Evolutionary conservation across 2,113 vertebrate species (phyloP), one percentile per base, ranked within the genome.

Genomic region (Clupea harengus): DNA sequence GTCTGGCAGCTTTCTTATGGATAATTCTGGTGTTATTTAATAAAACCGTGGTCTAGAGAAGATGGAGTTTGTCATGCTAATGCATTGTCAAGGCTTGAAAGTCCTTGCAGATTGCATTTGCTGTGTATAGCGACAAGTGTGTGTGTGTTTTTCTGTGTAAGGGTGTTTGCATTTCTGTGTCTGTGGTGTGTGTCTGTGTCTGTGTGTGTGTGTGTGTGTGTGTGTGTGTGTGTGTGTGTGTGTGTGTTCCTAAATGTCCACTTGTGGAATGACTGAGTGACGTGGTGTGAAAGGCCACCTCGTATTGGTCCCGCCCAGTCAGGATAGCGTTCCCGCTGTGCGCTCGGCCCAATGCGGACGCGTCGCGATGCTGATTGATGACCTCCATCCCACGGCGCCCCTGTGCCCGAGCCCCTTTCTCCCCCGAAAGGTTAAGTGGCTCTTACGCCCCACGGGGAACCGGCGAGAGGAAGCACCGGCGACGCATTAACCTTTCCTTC

Each of bases 401-500:
- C 49, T 50, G 39, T 78, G 57, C 0, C 49, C 39, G 57, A 28
- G 47, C 13, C 45, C 45, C n/a, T 25, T 85, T 78, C 67, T 82
- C 49, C 83, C 64, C 49, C 82, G 50, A 83, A 83, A 86, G 85
- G 85, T 86, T 86, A 86, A 83, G 81, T 83, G 85, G 64, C 47
- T 86, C 85, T 83, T 86, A 83, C 81, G 60, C 85, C 82, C 83
- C 82, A 78, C 46, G 78, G 82, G 54, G 64, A 25, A n/a, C 81
- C 49, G 67, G 82, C 47, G 25, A 44, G 81, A 83, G 47, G 44
- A 78, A 86, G 64, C 22, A 49, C 46, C 49, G 60, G 83, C 82
- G 45, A 83, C 85, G 45, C 85, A 80, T 86, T 86, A 86, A 86
- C 85, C 85, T 86, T 86, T 83, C 72, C 85, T 72, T 86, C 83